Evolutionary conservation across 2,113 vertebrate species (phyloP).

Genomic region (Coracopsis vasa): DNA sequence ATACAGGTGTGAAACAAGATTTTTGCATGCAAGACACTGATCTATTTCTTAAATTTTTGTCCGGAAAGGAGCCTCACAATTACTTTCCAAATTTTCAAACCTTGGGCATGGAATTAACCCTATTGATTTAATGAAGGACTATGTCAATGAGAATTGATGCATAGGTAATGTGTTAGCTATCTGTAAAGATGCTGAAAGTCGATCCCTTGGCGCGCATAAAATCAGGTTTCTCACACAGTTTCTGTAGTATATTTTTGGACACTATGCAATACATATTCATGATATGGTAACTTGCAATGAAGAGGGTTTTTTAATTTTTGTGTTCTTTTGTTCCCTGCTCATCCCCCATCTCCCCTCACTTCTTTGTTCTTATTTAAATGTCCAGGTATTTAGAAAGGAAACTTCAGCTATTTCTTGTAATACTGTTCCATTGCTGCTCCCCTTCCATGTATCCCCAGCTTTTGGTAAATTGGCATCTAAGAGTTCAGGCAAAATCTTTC

Average conservation of each 20-base stretch:
- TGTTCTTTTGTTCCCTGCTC: neutral
- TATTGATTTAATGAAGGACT: neutral
- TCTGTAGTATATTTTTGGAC: neutral
- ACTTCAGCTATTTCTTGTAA: neutral
- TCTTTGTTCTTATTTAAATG: neutral
- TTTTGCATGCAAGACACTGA: neutral
- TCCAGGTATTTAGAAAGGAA: neutral
- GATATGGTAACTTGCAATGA: neutral
- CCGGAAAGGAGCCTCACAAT: accelerated
- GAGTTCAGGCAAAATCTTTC: neutral
- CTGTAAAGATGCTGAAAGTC: neutral
- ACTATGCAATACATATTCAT: neutral
- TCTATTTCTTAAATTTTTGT: neutral
- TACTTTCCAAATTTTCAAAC: neutral
- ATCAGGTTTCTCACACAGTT: neutral
- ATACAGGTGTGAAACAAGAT: neutral
- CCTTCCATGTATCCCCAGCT: neutral
- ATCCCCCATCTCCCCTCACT: neutral
- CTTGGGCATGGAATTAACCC: neutral
- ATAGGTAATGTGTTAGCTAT: neutral
- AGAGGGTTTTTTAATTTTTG: neutral
- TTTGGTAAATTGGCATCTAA: neutral
- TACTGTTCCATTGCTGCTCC: neutral
- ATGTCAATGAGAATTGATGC: neutral
- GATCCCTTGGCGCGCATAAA: neutral